phyloP scores from a whole-genome alignment of 2,888 invertebrate genomes.

The Phymatocera aterrima region DNA sequence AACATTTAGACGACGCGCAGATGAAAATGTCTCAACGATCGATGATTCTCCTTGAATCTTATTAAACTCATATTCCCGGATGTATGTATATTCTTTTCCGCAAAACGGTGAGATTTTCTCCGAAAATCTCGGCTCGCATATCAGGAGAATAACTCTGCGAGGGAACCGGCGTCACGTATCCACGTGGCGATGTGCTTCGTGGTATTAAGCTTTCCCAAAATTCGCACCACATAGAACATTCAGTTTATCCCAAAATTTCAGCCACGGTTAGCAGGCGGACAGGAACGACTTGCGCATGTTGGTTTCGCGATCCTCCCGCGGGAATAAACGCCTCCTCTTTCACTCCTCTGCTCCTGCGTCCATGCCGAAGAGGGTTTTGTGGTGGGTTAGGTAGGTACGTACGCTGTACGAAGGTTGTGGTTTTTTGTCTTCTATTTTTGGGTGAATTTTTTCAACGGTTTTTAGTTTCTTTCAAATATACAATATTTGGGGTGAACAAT shows the following conservation, averaged over 20 bases:
- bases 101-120: slow-evolving; percentile 9
- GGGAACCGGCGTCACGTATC: background rate
- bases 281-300: background rate
- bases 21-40: too few relatives aligned
- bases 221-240: background rate
- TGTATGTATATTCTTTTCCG: too few relatives aligned
- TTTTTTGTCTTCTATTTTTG: background rate
- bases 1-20: too few relatives aligned
- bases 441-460: too few relatives aligned
- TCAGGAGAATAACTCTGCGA: slow-evolving; percentile 12
- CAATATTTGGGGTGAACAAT: background rate
- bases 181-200: background rate
- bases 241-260: slow-evolving; percentile 25
- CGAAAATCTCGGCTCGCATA: background rate
- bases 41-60: too few relatives aligned
- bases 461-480: too few relatives aligned
- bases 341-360: background rate
- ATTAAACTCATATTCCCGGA: too few relatives aligned
- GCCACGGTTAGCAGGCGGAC: slow-evolving; percentile 24
- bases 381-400: background rate
- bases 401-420: too few relatives aligned
- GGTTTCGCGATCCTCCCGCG: background rate
- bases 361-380: background rate
- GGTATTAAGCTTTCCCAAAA: background rate
- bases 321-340: slow-evolving; percentile 7